Percentiles rank a stretch among this genome's conserved stretches.
Evolutionary conservation across 2,113 vertebrate genomes (phyloP).

Genomic region (Etheostoma spectabile): DNA sequence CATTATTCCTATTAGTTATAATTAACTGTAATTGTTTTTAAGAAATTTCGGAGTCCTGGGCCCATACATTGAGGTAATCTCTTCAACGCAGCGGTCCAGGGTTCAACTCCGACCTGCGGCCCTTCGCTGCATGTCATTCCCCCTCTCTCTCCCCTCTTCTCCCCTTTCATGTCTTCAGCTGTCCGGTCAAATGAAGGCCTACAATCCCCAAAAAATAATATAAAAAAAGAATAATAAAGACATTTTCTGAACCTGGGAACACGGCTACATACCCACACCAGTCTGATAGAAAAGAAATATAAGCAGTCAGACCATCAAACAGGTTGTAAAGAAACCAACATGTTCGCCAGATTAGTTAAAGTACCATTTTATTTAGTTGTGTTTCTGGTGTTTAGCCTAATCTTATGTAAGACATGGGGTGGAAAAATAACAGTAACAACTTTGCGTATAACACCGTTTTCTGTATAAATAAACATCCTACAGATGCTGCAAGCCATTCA

Average conservation of each 20-base stretch:
- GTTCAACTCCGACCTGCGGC: too few species aligned
- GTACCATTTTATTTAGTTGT: not conserved
- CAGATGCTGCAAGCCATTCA: slow-evolving; percentile 7
- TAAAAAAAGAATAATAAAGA: too few species aligned
- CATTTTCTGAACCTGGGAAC: not conserved
- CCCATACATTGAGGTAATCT: too few species aligned
- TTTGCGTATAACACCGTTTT: not conserved
- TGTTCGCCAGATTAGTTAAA: not conserved
- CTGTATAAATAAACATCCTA: slow-evolving; percentile 4
- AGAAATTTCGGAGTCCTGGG: not conserved
- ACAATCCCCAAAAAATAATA: too few species aligned
- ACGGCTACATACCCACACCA: not conserved
- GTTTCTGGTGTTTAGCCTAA: not conserved
- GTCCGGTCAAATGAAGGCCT: too few species aligned
- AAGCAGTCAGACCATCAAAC: too few species aligned
- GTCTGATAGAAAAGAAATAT: not conserved
- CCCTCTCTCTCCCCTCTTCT: too few species aligned
- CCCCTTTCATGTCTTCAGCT: too few species aligned
- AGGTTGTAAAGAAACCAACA: too few species aligned
- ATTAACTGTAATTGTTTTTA: not conserved
- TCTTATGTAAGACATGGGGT: not conserved
- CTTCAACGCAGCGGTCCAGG: too few species aligned
- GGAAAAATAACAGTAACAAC: not conserved
- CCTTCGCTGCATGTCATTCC: too few species aligned
- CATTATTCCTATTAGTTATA: not conserved